A percentile compares a stretch with the other conserved stretches of the same genome.
phyloP scores from a whole-genome alignment of 2,888 invertebrate genomes.

The Patella pellucida region DNA sequence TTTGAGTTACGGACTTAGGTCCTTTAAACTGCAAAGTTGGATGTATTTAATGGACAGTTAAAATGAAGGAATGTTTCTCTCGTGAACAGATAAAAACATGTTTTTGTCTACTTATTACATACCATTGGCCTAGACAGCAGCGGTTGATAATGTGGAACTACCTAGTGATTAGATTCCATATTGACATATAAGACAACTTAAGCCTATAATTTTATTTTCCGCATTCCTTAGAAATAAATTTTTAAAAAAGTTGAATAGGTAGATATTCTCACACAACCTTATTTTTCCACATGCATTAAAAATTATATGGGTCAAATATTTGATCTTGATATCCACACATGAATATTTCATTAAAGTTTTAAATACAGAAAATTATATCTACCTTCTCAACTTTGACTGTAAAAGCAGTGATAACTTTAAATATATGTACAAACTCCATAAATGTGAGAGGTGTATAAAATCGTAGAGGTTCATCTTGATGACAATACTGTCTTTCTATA shows the following conservation, averaged over 20 bases:
- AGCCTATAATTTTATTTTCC: no score
- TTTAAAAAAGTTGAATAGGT: no score
- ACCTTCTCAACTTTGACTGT: conserved; percentile 63
- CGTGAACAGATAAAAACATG: background rate
- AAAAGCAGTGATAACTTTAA: conserved; percentile 61
- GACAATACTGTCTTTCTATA: conserved; percentile 61
- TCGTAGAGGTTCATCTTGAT: conserved; percentile 59
- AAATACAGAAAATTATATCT: conserved; percentile 27
- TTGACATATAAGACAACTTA: no score
- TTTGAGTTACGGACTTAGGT: no score
- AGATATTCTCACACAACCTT: no score
- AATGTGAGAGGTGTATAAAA: conserved; percentile 66
- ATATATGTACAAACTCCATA: conserved; percentile 66
- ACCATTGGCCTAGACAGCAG: background rate
- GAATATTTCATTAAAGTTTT: no score
- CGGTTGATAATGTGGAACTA: background rate
- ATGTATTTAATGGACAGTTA: background rate
- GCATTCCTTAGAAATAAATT: no score
- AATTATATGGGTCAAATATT: no score
- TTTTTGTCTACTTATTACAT: background rate
- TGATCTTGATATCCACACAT: no score
- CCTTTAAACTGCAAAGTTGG: background rate
- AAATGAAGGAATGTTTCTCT: background rate
- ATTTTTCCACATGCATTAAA: no score
- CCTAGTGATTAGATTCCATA: background rate